A percentile compares a stretch with the other conserved stretches of the same genome.
Conservation (phyloP, 2,888 invertebrate genomes). For the Itoplectis maculator region DNA sequence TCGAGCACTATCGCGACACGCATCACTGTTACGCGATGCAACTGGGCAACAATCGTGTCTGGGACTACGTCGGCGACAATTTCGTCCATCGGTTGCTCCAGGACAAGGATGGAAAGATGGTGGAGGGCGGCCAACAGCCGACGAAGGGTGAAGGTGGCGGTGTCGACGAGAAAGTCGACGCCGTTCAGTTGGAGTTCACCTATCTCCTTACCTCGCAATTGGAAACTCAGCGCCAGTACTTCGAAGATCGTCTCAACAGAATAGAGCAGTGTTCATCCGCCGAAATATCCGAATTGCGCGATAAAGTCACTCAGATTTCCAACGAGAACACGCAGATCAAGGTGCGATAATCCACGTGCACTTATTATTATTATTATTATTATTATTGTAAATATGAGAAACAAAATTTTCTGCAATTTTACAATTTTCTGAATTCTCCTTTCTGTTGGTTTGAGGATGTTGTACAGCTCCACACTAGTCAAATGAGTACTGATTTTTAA, state of each 20-base stretch:
- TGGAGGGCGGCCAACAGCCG: constrained; percentile 88
- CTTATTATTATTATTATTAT: too few relatives aligned
- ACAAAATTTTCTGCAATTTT: too few relatives aligned
- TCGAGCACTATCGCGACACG: constrained; percentile 97
- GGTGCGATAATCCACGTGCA: constrained; percentile 66
- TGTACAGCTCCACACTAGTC: too few relatives aligned
- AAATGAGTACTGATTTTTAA: too few relatives aligned
- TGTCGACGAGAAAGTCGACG: constrained; percentile 94
- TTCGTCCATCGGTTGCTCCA: constrained; percentile 98
- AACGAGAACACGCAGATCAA: constrained; percentile 84
- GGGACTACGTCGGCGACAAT: constrained; percentile 99
- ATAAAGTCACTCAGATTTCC: constrained; percentile 85
- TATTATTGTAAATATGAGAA: too few relatives aligned
- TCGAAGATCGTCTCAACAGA: constrained; percentile 91
- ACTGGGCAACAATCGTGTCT: constrained; percentile 97
- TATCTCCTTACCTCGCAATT: constrained; percentile 97
- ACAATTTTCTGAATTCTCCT: too few relatives aligned
- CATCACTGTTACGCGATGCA: constrained; percentile 99
- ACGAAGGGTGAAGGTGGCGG: constrained; percentile 86
- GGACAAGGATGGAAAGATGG: constrained; percentile 99
- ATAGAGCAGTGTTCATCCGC: constrained; percentile 83
- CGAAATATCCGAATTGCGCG: constrained; percentile 87
- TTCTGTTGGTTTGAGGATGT: too few relatives aligned
- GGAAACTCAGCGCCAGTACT: constrained; percentile 96
- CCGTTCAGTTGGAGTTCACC: constrained; percentile 98